Evolutionary conservation across 2,888 invertebrate genomes (phyloP).

Genomic region (Hetaerina titia): DNA sequence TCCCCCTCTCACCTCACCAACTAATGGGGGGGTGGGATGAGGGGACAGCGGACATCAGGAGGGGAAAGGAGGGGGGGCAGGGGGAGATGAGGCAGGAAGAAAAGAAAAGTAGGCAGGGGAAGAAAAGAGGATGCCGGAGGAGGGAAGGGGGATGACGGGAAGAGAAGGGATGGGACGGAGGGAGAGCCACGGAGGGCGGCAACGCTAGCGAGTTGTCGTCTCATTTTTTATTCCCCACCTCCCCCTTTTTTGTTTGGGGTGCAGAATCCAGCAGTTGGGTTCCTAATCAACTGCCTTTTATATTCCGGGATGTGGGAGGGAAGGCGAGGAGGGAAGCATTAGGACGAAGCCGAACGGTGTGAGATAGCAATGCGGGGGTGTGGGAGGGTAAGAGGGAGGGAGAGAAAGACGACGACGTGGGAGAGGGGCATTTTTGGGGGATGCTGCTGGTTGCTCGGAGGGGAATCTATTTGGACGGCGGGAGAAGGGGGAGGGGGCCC

Average conservation of each 20-base stretch:
- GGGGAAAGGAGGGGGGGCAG: background rate
- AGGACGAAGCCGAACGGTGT: background rate
- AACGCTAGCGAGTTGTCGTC: slow-evolving; percentile 21
- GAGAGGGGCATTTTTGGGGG: background rate
- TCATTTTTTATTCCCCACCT: slow-evolving; percentile 60
- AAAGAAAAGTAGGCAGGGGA: background rate
- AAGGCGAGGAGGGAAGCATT: background rate
- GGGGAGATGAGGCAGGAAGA: background rate
- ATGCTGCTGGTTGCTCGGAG: slow-evolving; percentile 20
- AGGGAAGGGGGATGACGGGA: background rate
- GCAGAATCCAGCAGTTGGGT: slow-evolving; percentile 66
- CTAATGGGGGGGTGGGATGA: background rate
- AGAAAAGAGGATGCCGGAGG: no score
- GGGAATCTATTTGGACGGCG: background rate
- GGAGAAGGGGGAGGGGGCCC: background rate
- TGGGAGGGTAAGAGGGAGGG: background rate
- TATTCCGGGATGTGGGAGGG: slow-evolving; percentile 8
- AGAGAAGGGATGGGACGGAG: background rate
- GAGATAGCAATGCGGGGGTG: background rate
- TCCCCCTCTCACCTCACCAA: background rate
- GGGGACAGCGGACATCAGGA: background rate
- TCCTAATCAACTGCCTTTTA: slow-evolving; percentile 66
- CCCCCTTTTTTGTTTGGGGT: slow-evolving; percentile 52
- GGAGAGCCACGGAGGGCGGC: background rate
- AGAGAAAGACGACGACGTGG: no score